Evolutionary conservation across 2,797 vertebrate species (phyloP), one percentile per base, ranked within the genome.

Genomic region (Apogon hyalosoma): DNA sequence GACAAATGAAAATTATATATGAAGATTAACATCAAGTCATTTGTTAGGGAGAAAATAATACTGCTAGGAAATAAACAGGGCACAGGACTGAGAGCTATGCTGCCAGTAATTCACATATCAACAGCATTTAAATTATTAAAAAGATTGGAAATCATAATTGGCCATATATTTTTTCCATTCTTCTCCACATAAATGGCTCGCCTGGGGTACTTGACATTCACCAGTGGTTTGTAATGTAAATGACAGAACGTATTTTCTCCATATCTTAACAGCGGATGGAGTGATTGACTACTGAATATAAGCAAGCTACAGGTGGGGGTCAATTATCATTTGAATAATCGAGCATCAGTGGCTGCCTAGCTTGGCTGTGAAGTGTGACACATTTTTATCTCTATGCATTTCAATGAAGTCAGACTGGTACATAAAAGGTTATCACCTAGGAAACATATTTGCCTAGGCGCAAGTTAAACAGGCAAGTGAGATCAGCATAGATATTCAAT

Each of bases 401-500:
- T 98, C 97, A 98, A 98, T 98, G 97, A 98, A 98, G 96, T 97
- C 96, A 94, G 96, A 89, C 95, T 95, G 94, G 96, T 98, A 98
- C 97, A 98, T 98, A 97, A 99, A 99, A 99, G 97, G 97, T 98
- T 98, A 98, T 99, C 97, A 97, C 97, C 97, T 97, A 97, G 97
- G 97, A 98, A 98, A 99, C 97, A 98, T 98, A 98, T 97, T 98
- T 99, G 97, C 96, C 96, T 96, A 96, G 97, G 96, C 96, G 94
- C 95, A 97, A 98, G 97, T 98, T 98, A 98, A 98, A 98, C 96
- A 98, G 96, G 94, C 96, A 95, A 97, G 96, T 93, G 95, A 98
- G 96, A 98, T 98, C 96, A 95, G 96, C 96, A 97, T 93, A 96
- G 97, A 98, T 98, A 98, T 99, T 99, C 97, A 99, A 99, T 99